Evolutionary conservation across 2,113 vertebrate genomes (phyloP), one percentile per base, ranked within the genome.

Genomic region (Upupa epops): DNA sequence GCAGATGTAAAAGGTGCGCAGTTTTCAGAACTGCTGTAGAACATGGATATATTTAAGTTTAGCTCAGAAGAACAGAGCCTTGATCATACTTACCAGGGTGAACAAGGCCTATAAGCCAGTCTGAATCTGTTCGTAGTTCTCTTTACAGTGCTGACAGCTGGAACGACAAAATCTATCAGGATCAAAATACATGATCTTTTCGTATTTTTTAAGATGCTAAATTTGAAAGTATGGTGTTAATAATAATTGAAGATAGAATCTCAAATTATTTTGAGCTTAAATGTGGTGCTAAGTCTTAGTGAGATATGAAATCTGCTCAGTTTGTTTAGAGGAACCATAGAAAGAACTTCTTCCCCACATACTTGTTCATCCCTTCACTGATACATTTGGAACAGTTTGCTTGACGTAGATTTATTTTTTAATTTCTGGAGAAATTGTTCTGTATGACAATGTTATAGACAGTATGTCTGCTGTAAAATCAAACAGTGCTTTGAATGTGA

Each of bases 321-420:
- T 81, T 58, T 72, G 9, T 72, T 82, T 55, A 76, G 77, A 86
- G 40, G 40, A 84, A 48, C 12, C 8, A 11, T 4, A 55, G 45
- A 88, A 84, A 52, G 22, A 89, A 51, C 28, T 82, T 84, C 2
- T 0, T 59, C 52, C 21, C 86, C 20, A 58, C 8, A 2, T 46
- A 13, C 21, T 65, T 69, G 24, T 71, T 61, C 18, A 73, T 48
- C 64, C 22, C 59, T 83, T 63, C 22, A 55, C 26, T 76, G 40
- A 58, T 64, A 49, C 5, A 19, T 26, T 87, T 10, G 15, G 37
- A 91, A 46, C 22, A 71, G 32, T 77, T 60, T 63, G 20, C 59
- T 21, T 2, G 34, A 83, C 25, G 69, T 48, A n/a, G 0, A 3
- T 55, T 3, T 8, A 0, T 7, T 4, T 49, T 68, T 79, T 70